phyloP scores from a whole-genome alignment of 2,888 invertebrate genomes.

The Maniola hyperantus region DNA sequence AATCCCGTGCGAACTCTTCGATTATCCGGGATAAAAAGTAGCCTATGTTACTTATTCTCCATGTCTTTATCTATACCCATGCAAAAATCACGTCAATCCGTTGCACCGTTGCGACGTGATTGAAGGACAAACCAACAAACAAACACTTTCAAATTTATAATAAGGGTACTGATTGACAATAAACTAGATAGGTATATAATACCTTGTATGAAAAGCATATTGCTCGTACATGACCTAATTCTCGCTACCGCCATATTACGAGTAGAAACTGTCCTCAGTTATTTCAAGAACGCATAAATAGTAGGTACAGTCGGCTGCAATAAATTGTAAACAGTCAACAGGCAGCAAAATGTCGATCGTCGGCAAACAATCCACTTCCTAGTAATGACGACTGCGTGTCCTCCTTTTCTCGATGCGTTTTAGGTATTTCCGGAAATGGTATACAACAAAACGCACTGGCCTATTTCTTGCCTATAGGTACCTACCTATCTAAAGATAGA shows the following conservation, averaged over 20 bases:
- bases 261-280: conserved; percentile 43
- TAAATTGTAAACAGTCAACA: conserved; percentile 55
- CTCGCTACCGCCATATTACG: conserved; percentile 24
- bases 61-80: too few relatives aligned
- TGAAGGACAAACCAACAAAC: too few relatives aligned
- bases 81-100: too few relatives aligned
- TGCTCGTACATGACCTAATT: conserved; percentile 30
- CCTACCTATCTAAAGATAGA: too few relatives aligned
- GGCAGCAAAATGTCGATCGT: conserved; percentile 52
- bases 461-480: too few relatives aligned
- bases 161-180: too few relatives aligned
- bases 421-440: conserved; percentile 23
- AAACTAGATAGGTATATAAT: background rate
- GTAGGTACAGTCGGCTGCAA: conserved; percentile 25
- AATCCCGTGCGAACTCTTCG: too few relatives aligned
- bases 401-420: conserved; percentile 52
- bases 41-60: too few relatives aligned
- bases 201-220: conserved; percentile 4
- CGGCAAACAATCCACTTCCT: conserved; percentile 62
- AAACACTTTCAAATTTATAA: too few relatives aligned
- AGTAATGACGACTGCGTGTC: conserved; percentile 56
- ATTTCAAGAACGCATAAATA: conserved; percentile 53
- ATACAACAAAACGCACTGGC: too few relatives aligned
- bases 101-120: too few relatives aligned
- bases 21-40: too few relatives aligned